phyloP scores from a whole-genome alignment of 2,888 invertebrate genomes.

The Eilema griseolum region DNA sequence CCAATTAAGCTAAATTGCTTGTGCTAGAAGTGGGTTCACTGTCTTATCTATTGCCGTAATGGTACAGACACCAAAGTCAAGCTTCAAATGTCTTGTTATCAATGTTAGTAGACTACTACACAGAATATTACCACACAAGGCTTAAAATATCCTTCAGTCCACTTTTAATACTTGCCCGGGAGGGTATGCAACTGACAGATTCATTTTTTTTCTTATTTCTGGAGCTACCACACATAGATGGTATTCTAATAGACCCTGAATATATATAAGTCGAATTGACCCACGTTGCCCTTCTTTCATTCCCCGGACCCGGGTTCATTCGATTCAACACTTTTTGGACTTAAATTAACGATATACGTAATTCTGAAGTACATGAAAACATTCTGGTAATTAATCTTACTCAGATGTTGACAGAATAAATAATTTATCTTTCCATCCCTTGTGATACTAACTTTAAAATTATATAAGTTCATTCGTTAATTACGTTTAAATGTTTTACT shows the following conservation, averaged over 20 bases:
- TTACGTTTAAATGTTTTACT: neutral
- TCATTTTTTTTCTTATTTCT: too few relatives aligned
- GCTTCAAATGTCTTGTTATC: too few relatives aligned
- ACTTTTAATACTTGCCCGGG: too few relatives aligned
- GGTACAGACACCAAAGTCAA: too few relatives aligned
- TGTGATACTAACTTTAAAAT: neutral
- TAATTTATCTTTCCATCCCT: constrained; percentile 2
- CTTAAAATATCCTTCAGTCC: neutral
- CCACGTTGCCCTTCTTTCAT: neutral
- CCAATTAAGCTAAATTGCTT: too few relatives aligned
- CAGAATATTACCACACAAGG: neutral
- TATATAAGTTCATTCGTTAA: neutral
- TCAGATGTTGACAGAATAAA: neutral
- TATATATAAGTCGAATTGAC: neutral
- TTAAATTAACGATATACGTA: neutral
- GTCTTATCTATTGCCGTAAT: too few relatives aligned
- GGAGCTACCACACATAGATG: too few relatives aligned
- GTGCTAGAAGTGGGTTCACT: too few relatives aligned
- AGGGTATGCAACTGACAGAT: too few relatives aligned
- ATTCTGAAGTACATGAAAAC: neutral
- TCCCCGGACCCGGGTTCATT: neutral
- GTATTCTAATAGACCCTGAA: neutral
- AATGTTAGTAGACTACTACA: too few relatives aligned
- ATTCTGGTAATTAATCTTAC: neutral
- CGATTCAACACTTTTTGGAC: neutral